Conservation (phyloP, 2,888 invertebrate genomes). For the Zygaena filipendulae region DNA sequence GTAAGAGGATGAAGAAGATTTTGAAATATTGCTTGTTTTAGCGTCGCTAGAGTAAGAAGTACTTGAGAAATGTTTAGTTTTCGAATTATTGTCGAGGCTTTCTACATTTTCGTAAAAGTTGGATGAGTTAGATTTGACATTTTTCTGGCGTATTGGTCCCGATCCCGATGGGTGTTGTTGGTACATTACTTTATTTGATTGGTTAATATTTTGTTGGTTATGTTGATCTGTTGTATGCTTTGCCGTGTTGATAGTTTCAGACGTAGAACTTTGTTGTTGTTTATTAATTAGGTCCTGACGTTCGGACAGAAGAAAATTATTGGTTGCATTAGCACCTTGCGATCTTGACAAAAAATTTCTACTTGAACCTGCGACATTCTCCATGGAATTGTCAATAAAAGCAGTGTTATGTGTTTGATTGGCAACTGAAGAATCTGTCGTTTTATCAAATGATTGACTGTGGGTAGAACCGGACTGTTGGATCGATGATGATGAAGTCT, state of each 20-base stretch:
- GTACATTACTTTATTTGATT: conserved; percentile 36
- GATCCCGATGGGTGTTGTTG: conserved; percentile 34
- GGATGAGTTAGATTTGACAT: conserved; percentile 37
- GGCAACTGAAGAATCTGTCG: conserved; percentile 38
- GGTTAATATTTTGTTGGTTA: conserved; percentile 26
- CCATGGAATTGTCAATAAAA: conserved; percentile 41
- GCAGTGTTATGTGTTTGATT: conserved; percentile 55
- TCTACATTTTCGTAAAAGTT: conserved; percentile 53
- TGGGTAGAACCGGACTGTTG: conserved; percentile 49
- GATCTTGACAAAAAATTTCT: conserved; percentile 35
- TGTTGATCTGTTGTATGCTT: conserved; percentile 23
- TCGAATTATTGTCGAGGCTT: conserved; percentile 36
- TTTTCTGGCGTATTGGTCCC: conserved; percentile 31
- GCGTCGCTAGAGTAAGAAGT: conserved; percentile 59
- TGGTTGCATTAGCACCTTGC: conserved; percentile 43
- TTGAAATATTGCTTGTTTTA: conserved; percentile 63
- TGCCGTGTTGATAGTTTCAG: conserved; percentile 20
- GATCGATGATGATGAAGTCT: conserved; percentile 49
- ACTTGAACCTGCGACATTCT: conserved; percentile 27
- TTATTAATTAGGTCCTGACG: conserved; percentile 38
- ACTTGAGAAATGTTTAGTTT: conserved; percentile 42
- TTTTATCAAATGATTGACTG: conserved; percentile 45
- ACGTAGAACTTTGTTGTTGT: conserved; percentile 24
- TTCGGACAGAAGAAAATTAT: conserved; percentile 54
- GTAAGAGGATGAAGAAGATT: conserved; percentile 73